phyloP scores from a whole-genome alignment of 2,113 vertebrate genomes.

The Clarias gariepinus region DNA sequence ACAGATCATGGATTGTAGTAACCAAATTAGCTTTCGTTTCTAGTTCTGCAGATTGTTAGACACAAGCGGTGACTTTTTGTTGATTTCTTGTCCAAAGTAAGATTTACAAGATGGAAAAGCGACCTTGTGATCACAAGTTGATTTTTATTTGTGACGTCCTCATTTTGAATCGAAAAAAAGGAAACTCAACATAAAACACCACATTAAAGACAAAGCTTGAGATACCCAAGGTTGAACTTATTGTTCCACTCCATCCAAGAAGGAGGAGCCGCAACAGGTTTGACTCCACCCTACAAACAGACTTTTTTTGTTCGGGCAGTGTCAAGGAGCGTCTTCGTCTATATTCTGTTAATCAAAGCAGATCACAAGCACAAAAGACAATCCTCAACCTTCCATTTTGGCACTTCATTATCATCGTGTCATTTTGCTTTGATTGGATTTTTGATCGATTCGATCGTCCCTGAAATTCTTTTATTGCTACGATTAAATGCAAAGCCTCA shows the following conservation, averaged over 20 bases:
- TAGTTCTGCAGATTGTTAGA: background rate
- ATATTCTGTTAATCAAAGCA: background rate
- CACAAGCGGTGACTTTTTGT: too few relatives aligned
- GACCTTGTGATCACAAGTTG: background rate
- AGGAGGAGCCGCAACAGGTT: background rate
- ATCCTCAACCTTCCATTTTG: background rate
- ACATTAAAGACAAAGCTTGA: background rate
- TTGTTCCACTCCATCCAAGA: background rate
- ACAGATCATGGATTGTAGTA: background rate
- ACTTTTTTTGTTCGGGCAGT: background rate
- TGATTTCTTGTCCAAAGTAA: background rate
- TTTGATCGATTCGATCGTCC: slow-evolving; percentile 57
- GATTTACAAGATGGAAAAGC: background rate
- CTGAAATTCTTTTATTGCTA: background rate
- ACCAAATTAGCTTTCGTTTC: too few relatives aligned
- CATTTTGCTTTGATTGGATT: slow-evolving; percentile 43
- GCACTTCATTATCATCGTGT: background rate
- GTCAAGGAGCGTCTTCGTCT: background rate
- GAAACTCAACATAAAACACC: background rate
- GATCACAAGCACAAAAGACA: background rate
- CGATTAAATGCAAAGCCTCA: background rate
- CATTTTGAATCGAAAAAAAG: background rate
- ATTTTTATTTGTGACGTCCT: background rate
- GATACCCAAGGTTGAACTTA: background rate
- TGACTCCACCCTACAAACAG: background rate